Evolutionary conservation across 2,113 vertebrate genomes (phyloP).

Genomic region (Ibidorhyncha struthersii): DNA sequence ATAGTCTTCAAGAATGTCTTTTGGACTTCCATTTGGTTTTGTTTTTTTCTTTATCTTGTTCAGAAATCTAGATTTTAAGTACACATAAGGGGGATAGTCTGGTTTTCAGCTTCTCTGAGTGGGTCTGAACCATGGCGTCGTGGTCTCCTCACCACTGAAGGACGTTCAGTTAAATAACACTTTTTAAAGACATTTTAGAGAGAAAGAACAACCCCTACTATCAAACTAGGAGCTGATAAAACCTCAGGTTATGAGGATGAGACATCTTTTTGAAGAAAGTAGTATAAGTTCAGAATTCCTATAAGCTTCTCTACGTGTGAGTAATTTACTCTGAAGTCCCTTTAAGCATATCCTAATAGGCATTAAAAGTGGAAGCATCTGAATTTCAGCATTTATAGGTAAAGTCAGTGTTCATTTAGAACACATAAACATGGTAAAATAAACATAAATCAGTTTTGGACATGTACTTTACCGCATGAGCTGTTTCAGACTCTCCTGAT

Average conservation of each 20-base stretch:
- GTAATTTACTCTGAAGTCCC: slow-evolving; percentile 18
- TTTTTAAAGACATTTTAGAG: neutral
- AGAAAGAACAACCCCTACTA: neutral
- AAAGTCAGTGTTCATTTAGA: neutral
- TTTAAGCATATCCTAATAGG: neutral
- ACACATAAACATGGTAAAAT: neutral
- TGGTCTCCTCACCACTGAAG: neutral
- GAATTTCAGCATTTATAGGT: slow-evolving; percentile 7
- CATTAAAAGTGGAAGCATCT: neutral
- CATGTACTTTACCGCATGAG: neutral
- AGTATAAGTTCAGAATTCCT: neutral
- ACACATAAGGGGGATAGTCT: accelerated
- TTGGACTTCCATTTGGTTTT: neutral
- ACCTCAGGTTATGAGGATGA: neutral
- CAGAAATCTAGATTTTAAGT: neutral
- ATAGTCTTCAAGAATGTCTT: neutral
- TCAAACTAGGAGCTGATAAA: neutral
- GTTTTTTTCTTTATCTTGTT: neutral
- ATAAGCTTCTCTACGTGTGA: neutral
- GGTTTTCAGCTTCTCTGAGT: neutral
- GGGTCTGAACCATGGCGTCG: neutral
- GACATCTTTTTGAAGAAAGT: neutral
- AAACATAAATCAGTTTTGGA: neutral
- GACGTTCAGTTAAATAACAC: neutral
- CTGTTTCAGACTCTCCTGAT: neutral